phyloP scores from a whole-genome alignment of 1,140 invertebrate genomes.

The Trichonephila clavata region DNA sequence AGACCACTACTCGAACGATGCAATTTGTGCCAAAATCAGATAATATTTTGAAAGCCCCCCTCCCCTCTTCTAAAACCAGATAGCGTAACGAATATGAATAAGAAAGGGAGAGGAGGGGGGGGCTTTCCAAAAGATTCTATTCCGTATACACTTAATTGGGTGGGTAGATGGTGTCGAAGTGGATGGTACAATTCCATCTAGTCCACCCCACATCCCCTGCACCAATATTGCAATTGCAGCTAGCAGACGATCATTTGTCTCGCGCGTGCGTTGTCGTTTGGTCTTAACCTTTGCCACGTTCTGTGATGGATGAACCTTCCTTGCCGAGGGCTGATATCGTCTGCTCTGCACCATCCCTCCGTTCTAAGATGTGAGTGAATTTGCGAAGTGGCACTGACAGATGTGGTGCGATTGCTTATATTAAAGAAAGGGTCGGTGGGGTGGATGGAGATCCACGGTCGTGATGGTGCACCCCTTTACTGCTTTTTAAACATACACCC shows the following conservation, averaged over 20 bases:
- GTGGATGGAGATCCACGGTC: background rate
- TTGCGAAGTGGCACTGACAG: slow-evolving; percentile 51
- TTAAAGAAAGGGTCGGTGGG: background rate
- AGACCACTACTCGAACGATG: slow-evolving; percentile 19
- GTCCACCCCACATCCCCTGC: background rate
- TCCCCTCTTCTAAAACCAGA: background rate
- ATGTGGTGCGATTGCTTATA: slow-evolving; percentile 26
- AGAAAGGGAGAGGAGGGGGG: background rate
- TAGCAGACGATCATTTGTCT: slow-evolving; percentile 40
- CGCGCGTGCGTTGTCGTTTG: slow-evolving; percentile 44
- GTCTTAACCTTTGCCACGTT: slow-evolving; percentile 64
- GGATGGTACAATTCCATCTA: too few species aligned
- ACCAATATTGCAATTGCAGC: slow-evolving; percentile 48
- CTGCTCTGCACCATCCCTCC: background rate
- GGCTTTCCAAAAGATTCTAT: background rate
- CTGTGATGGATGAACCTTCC: slow-evolving; percentile 7
- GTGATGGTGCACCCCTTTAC: background rate
- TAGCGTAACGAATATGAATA: slow-evolving; percentile 28
- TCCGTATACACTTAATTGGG: slow-evolving; percentile 4
- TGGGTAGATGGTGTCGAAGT: background rate
- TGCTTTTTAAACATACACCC: background rate
- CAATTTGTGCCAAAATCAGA: slow-evolving; percentile 57
- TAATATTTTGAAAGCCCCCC: slow-evolving; percentile 13
- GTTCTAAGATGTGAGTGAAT: slow-evolving; percentile 34
- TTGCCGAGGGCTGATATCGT: background rate